Evolutionary conservation across 1,140 invertebrate species (phyloP).

Genomic region (Acyrthosiphon pisum): DNA sequence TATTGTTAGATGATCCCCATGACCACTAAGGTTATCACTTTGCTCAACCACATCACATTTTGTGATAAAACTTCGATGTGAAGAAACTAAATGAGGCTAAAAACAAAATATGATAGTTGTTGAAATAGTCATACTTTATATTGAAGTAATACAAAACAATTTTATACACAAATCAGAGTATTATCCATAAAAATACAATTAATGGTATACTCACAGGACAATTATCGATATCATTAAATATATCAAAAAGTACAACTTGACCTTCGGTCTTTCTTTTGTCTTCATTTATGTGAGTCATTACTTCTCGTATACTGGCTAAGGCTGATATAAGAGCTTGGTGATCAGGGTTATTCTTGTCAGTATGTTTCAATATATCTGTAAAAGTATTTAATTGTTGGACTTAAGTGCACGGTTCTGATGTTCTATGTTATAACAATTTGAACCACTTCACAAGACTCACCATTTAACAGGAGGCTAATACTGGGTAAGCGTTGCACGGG

Average conservation of each 20-base stretch:
- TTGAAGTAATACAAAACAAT: background rate
- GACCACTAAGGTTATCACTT: conserved; percentile 82
- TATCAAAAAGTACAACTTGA: conserved; percentile 94
- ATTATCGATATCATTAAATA: conserved; percentile 97
- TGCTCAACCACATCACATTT: conserved; percentile 90
- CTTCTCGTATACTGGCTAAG: conserved; percentile 85
- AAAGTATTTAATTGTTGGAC: conserved; percentile 60
- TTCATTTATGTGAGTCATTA: conserved; percentile 96
- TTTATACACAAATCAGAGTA: background rate
- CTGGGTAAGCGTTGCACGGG: conserved; percentile 96
- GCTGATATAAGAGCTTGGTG: conserved; percentile 83
- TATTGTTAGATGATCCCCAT: conserved; percentile 85
- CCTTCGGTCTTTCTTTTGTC: conserved; percentile 95
- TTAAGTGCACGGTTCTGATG: background rate
- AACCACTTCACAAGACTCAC: conserved; percentile 66
- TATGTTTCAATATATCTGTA: conserved; percentile 92
- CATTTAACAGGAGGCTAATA: conserved; percentile 90
- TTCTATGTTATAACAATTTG: background rate
- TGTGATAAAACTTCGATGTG: conserved; percentile 85
- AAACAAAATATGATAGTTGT: conserved; percentile 61
- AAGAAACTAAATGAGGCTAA: conserved; percentile 86
- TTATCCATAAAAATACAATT: background rate
- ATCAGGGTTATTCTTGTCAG: conserved; percentile 84
- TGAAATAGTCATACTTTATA: background rate
- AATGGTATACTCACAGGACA: conserved; percentile 77